Conservation (phyloP, 1,140 invertebrate genomes). For the Scaptomyza montana region DNA sequence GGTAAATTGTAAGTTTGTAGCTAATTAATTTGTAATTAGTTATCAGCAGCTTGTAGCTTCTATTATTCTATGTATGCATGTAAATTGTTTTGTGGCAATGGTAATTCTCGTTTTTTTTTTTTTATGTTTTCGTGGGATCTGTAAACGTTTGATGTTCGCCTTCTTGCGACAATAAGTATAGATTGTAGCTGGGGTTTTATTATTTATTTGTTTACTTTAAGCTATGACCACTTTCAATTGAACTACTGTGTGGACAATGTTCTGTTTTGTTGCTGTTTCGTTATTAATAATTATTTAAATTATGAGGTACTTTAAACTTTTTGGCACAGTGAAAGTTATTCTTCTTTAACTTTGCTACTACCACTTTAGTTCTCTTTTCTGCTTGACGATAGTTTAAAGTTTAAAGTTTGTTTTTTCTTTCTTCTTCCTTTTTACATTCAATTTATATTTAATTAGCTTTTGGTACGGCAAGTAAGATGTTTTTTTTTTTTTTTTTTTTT, state of each 20-base stretch:
- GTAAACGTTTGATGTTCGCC: constrained; percentile 3
- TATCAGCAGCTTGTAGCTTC: constrained; percentile 64
- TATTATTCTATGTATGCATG: constrained; percentile 30
- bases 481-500: constrained; percentile 17
- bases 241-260: constrained; percentile 35
- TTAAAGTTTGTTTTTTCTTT: constrained; percentile 30
- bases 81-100: constrained; percentile 2
- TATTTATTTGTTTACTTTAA: not conserved
- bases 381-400: constrained; percentile 48
- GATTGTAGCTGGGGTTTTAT: no score
- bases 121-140: not conserved
- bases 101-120: not conserved
- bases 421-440: constrained; percentile 26
- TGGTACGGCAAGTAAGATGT: constrained; percentile 66
- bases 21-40: constrained; percentile 50
- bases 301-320: constrained; percentile 84
- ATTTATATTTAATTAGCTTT: constrained; percentile 32
- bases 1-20: constrained; percentile 38
- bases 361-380: constrained; percentile 46
- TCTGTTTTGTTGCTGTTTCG: constrained; percentile 33
- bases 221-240: constrained; percentile 21
- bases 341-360: constrained; percentile 64
- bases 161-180: no score
- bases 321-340: constrained; percentile 84
- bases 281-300: constrained; percentile 79